These are phyloP conservation scores for Oasisia sp. DNA, from an alignment of 2,888 invertebrate genomes.

Conservation along the genomic window DNA sequence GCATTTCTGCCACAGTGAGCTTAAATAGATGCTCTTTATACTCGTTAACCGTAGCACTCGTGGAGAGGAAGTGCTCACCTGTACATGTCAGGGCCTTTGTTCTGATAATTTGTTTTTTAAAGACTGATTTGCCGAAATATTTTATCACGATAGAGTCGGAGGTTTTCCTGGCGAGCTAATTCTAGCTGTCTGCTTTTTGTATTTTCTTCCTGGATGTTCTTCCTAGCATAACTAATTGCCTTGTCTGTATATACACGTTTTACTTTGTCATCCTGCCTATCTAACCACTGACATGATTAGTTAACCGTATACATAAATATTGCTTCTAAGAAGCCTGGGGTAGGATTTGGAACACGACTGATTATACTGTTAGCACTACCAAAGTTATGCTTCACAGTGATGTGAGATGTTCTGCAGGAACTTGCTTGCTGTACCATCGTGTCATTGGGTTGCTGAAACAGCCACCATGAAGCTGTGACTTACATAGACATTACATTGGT, in stretches of 20 bases:
- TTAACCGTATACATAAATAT: background rate
- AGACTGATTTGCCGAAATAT: background rate
- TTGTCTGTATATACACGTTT: background rate
- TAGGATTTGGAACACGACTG: background rate
- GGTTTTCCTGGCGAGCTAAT: background rate
- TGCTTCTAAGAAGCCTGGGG: background rate
- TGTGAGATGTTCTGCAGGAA: background rate
- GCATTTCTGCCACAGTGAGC: no score
- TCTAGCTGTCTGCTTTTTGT: background rate
- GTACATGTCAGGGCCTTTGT: conserved; percentile 1
- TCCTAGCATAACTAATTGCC: no score
- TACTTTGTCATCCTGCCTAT: background rate
- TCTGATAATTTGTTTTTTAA: background rate
- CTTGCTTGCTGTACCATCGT: background rate
- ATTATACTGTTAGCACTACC: background rate
- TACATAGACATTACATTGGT: background rate
- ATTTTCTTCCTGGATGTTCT: background rate
- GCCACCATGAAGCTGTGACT: background rate
- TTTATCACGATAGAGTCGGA: background rate
- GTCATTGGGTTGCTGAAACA: background rate
- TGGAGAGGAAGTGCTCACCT: background rate
- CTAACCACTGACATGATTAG: background rate
- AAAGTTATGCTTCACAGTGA: background rate
- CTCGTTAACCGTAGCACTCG: background rate
- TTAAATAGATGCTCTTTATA: background rate